Base-by-base conservation (phyloP, 1,140 invertebrate genomes). In the Drosophila equinoxialis region DNA sequence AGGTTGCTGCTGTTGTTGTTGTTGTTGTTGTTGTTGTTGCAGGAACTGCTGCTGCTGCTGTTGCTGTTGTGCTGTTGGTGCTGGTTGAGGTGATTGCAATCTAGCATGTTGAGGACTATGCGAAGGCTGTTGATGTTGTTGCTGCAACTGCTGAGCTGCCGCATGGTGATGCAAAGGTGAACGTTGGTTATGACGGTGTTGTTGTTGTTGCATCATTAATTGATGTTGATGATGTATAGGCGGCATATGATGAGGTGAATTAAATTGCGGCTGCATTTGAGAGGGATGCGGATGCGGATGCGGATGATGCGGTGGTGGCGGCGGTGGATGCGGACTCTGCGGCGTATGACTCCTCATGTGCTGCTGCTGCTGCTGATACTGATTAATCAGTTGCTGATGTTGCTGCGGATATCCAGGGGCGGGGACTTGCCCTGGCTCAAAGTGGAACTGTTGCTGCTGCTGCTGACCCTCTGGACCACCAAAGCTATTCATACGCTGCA, bases 161-260 rank as follows among this genome's bases (percentile, higher is more conserved):
- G 74, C 74, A 17, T 82, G 80, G 14, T 77, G 90, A 37, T 87
- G 85, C 20, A 84, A 62, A 6, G 89, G 89, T 23, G 84, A 90
- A 3, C 80, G 79, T 60, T 91, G 90, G 35, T 76, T 86, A 65
- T 87, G 90, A 3, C 84, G 80, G 61, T 85, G 89, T n/a, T 81
- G 65, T 26, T 70, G 45, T 79, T 89, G 81, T 48, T 87, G 83
- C 67, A 86, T 75, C 33, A 89, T 70, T 39, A 82, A 35, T 60
- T 90, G 87, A n/a, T 91, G 90, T 58, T 90, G 90, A n/a, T 91
- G 90, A 23, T 89, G 89, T 72, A 91, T 82, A 11, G 80, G 78
- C 6, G 87, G 83, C 87, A 90, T 87, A 42, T 90, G 90, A 42
- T 90, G 85, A 17, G 89, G 85, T 20, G 90, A 91, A 39, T 68